Evolutionary conservation across 2,797 vertebrate species (phyloP), one percentile per base, ranked within the genome.

Genomic region (Fundulus diaphanus): DNA sequence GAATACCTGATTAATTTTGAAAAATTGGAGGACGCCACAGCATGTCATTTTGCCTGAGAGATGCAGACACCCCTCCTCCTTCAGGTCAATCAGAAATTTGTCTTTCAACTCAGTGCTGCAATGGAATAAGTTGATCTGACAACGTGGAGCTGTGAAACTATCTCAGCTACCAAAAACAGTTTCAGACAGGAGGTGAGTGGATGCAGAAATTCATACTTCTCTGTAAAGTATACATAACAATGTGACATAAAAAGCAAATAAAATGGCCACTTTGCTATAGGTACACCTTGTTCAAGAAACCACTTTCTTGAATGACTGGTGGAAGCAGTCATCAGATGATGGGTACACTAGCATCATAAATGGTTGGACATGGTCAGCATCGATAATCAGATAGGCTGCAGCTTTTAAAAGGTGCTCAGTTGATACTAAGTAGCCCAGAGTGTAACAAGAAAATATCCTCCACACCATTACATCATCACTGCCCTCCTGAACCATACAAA

Each of bases 11-110:
- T 20, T 2, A 76, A n/a, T 0, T 66, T 51, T 35, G 6, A 65
- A 35, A 57, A 46, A 6, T 54, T 0, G 33, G 65, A 56, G 33
- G 13, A 74, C 68, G 79, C 56, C 48, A 1, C 59, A 70, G 51
- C 20, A 44, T 66, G 74, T 57, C 67, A 72, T 61, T 15, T 29
- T 40, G 44, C 35, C 65, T 78, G 33, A 73, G 22, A 48, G 54
- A 77, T 1, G 22, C 37, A 61, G 37, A 70, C 54, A 56, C 5
- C 54, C 27, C 6, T 15, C 3, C 59, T 8, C 24, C 59, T 12
- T 44, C 31, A 33, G 59, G 59, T 22, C 59, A 61, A 37, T 61
- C 59, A 61, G 59, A 18, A 61, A 61, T 61, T 33, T 22, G 33
- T 33, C 59, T 61, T 61, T 15, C 7, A 31, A 31, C 56, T 31